phyloP scores from a whole-genome alignment of 1,140 invertebrate species.

The Antheraea mylitta region DNA sequence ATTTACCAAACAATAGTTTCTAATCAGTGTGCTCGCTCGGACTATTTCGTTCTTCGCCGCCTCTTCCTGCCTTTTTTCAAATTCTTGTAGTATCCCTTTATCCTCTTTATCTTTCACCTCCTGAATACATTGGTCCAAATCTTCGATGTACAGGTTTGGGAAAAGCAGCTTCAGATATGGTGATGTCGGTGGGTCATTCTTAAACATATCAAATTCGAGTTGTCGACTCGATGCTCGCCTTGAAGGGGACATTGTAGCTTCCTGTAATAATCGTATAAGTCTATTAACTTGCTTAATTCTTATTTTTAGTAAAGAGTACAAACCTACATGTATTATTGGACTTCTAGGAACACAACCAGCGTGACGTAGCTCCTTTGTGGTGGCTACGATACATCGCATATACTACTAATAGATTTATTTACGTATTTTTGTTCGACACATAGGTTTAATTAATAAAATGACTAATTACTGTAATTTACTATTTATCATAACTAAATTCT shows the following conservation, averaged over 20 bases:
- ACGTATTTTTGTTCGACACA: too few species aligned
- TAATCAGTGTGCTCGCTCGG: slow-evolving; percentile 36
- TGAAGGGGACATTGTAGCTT: slow-evolving; percentile 27
- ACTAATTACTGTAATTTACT: too few species aligned
- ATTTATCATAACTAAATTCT: too few species aligned
- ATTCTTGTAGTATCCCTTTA: slow-evolving; percentile 9
- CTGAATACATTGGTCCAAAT: background rate
- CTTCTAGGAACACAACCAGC: too few species aligned
- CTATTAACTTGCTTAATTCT: too few species aligned
- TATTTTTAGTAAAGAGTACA: too few species aligned
- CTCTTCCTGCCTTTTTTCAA: slow-evolving; percentile 26
- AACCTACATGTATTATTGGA: too few species aligned
- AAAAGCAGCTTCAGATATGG: slow-evolving; percentile 27
- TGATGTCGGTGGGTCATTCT: slow-evolving; percentile 29
- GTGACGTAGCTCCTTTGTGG: too few species aligned
- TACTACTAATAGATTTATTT: too few species aligned
- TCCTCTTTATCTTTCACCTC: background rate
- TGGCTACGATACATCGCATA: too few species aligned
- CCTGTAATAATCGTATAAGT: slow-evolving; percentile 18
- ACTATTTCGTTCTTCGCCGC: slow-evolving; percentile 29
- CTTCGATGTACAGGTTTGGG: slow-evolving; percentile 32
- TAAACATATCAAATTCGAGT: slow-evolving; percentile 33
- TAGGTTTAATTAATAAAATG: too few species aligned
- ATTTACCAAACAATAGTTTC: slow-evolving; percentile 32
- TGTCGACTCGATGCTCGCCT: slow-evolving; percentile 30